Conservation (phyloP, 2,113 vertebrate species). For the Peromyscus californicus region DNA sequence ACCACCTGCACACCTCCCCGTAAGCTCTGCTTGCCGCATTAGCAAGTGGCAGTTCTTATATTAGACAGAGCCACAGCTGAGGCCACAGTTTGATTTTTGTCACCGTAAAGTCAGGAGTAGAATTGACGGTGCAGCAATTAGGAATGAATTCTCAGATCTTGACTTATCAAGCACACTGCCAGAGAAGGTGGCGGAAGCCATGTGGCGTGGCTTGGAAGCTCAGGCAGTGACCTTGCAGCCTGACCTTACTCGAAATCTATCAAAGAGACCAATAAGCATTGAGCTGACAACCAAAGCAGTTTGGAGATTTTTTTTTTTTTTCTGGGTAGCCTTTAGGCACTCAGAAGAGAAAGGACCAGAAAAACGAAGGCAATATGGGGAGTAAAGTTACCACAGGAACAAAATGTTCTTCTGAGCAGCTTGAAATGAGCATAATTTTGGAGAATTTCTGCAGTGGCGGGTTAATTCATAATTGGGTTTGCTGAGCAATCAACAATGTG, state of each 20-base stretch:
- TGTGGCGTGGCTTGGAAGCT: conserved; percentile 77
- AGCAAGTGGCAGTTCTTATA: conserved; percentile 38
- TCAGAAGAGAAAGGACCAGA: conserved; percentile 65
- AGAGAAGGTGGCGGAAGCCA: conserved; percentile 50
- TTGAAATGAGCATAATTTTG: conserved; percentile 78
- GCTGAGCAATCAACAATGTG: conserved; percentile 83
- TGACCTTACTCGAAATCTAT: conserved; percentile 82
- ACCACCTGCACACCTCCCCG: neutral
- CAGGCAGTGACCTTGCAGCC: conserved; percentile 82
- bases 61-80: conserved; percentile 67
- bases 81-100: conserved; percentile 71
- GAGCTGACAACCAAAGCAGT: conserved; percentile 61
- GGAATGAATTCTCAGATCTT: conserved; percentile 81
- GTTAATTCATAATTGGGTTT: conserved; percentile 85
- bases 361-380: conserved; percentile 53
- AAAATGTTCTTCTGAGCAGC: conserved; percentile 73
- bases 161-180: conserved; percentile 76
- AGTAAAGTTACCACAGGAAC: conserved; percentile 78
- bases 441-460: conserved; percentile 60
- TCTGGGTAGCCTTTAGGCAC: conserved; percentile 74
- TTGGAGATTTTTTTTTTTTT: neutral
- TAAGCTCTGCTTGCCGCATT: conserved; percentile 32
- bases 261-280: conserved; percentile 77
- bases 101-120: conserved; percentile 55
- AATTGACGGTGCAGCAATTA: conserved; percentile 81